Evolutionary conservation across 2,113 vertebrate genomes (phyloP).

Genomic region (Pithys albifrons): DNA sequence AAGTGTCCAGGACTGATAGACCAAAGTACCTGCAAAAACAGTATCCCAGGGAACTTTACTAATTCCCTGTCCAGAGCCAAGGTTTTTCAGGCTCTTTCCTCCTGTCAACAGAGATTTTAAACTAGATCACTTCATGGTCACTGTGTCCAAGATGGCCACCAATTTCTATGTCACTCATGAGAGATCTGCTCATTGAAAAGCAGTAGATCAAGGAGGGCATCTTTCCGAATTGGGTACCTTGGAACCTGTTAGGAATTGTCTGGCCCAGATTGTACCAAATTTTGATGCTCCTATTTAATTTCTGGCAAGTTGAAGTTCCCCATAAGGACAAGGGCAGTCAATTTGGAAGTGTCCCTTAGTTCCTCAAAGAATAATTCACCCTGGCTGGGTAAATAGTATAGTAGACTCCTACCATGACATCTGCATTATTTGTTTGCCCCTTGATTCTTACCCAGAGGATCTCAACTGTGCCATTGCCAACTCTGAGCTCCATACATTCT

Average conservation of each 20-base stretch:
- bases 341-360: background rate
- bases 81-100: no score
- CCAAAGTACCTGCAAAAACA: no score
- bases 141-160: no score
- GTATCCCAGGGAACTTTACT: no score
- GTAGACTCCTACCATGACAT: background rate
- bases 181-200: background rate
- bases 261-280: background rate
- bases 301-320: background rate
- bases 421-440: background rate
- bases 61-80: no score
- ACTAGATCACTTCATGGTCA: no score
- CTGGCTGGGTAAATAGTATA: background rate
- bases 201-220: background rate
- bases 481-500: background rate
- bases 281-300: background rate
- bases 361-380: background rate
- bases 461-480: background rate
- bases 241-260: background rate
- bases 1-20: no score
- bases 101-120: no score
- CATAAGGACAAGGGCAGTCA: background rate
- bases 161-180: background rate
- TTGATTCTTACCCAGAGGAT: background rate
- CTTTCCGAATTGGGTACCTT: background rate